phyloP scores from a whole-genome alignment of 92 coral and sea anemone genomes.

The Epizoanthus scotinus region DNA sequence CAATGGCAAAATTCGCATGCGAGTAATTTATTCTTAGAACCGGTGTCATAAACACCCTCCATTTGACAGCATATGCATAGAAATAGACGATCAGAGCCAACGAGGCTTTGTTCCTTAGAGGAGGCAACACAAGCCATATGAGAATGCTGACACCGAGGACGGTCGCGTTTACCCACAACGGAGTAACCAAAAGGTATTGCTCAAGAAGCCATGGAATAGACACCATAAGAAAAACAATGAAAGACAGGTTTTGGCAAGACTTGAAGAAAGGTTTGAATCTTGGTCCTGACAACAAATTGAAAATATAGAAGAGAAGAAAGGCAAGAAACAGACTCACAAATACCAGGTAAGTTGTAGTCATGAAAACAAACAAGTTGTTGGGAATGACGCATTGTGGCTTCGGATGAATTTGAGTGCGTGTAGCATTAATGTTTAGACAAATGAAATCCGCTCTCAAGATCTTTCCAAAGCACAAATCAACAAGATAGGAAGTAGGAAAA shows the following conservation, averaged over 20 bases:
- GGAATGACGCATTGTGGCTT: constrained; percentile 8
- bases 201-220: constrained; percentile 85
- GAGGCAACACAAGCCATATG: constrained; percentile 81
- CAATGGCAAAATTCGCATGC: constrained; percentile 21
- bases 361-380: neutral
- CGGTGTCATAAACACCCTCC: constrained; percentile 78
- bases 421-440: constrained; percentile 22
- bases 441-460: constrained; percentile 66
- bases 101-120: constrained; percentile 71
- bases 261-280: neutral
- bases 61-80: constrained; percentile 78
- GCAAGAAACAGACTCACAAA: neutral
- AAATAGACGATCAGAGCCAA: constrained; percentile 69
- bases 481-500: constrained; percentile 65
- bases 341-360: neutral
- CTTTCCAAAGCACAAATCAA: constrained; percentile 73
- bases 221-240: constrained; percentile 67
- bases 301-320: neutral
- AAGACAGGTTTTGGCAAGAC: constrained; percentile 10
- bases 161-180: constrained; percentile 49
- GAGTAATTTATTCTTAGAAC: constrained; percentile 51
- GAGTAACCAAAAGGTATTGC: constrained; percentile 64
- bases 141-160: constrained; percentile 49
- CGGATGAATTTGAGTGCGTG: neutral
- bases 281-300: neutral